Evolutionary conservation across 2,113 vertebrate species (phyloP), one percentile per base, ranked within the genome.

Genomic region (Upupa epops): DNA sequence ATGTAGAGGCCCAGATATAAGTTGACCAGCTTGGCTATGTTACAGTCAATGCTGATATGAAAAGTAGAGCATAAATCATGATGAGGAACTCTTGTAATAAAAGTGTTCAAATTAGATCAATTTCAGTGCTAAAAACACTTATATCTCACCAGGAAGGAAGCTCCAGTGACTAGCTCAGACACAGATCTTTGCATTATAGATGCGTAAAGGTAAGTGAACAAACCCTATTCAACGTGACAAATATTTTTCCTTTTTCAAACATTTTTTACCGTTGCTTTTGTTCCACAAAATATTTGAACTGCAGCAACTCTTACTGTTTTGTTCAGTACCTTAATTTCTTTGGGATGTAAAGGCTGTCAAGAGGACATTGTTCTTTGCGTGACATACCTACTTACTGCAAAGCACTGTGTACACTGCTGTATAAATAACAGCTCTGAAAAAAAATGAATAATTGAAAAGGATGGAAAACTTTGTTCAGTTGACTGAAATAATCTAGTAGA

Each of bases 361-460:
- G 78, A 89, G 78, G 79, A 95, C 82, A 54, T 80, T 83, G 92
- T 80, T 86, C 85, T 92, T 91, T 72, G 93, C 64, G 77, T 90
- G 83, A 87, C 85, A 90, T 63, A 88, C 79, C 84, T 85, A 90
- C 88, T 84, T 94, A 81, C 86, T 94, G 93, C 89, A 90, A 88
- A 74, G 74, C 71, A 63, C 85, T 92, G 85, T 93, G 80, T 93
- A 94, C 92, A 96, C 71, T 90, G 74, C 86, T 96, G 78, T 92
- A 95, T 95, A 95, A 96, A 95, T 88, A 90, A 94, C 74, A 91
- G 93, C 94, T 88, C 91, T 77, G 89, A 25, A 80, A 96, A 66
- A 93, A 92, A 73, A 96, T 91, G 79, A 96, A 96, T 96, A 96
- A 95, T 94, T 96, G 85, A 95, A 95, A 95, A 93, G 93, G 77